Percentiles rank a stretch among this genome's conserved stretches.
These are phyloP conservation scores for Pogonocichla stellata DNA, from an alignment of 2,113 vertebrate species.

Conservation along the genomic window DNA sequence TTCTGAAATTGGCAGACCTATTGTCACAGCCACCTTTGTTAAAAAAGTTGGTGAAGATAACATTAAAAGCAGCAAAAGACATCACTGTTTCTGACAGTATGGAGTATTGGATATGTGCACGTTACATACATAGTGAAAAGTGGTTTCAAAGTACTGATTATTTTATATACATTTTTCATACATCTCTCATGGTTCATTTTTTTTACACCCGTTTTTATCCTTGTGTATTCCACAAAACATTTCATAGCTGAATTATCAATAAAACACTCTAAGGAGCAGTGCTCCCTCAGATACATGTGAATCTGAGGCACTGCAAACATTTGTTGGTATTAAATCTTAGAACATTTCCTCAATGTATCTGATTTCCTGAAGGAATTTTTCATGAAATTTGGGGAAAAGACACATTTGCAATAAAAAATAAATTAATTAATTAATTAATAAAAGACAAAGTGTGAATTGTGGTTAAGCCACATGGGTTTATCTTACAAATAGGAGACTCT, in stretches of 20 bases:
- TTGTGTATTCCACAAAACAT: not conserved
- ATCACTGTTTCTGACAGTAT: not conserved
- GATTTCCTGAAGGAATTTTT: not conserved
- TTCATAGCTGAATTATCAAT: not conserved
- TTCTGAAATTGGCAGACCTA: not conserved
- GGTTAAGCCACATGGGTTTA: not conserved
- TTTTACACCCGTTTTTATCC: not conserved
- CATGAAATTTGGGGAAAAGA: not conserved
- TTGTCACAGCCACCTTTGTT: not conserved
- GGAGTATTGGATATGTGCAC: rapidly evolving
- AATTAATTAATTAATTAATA: too few species aligned
- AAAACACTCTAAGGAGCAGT: not conserved
- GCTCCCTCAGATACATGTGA: not conserved
- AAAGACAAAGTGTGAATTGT: not conserved
- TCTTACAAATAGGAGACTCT: not conserved
- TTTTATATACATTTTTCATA: not conserved
- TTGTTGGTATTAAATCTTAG: not conserved
- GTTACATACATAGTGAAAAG: not conserved
- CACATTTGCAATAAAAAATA: not conserved
- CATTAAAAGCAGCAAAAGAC: not conserved
- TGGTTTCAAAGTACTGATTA: not conserved
- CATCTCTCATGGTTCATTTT: not conserved
- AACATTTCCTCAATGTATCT: not conserved
- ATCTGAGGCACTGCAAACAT: not conserved
- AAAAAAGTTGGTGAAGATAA: not conserved